Conservation (phyloP, 2,113 vertebrate species). For the Cyphomyrus plagiostoma region DNA sequence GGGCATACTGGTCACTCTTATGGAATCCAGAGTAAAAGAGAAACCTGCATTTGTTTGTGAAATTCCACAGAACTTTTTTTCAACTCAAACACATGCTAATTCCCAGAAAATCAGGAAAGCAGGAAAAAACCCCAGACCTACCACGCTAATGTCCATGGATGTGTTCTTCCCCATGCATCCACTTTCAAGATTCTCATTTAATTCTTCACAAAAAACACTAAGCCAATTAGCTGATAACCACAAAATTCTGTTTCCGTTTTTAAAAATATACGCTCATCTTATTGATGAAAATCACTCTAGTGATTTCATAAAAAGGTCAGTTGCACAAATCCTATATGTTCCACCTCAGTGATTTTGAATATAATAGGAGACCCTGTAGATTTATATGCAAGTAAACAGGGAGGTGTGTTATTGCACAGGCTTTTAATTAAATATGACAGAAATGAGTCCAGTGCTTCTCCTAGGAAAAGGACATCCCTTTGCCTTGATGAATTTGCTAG, state of each 20-base stretch:
- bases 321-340: conserved; percentile 4
- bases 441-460: background rate
- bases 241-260: background rate
- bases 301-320: background rate
- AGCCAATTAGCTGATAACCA: background rate
- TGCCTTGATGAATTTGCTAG: background rate
- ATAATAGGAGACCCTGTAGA: background rate
- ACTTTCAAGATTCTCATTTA: background rate
- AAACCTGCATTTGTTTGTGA: background rate
- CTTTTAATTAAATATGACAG: background rate
- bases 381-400: background rate
- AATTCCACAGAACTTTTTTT: background rate
- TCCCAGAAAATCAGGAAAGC: background rate
- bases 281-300: background rate
- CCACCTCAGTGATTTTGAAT: background rate
- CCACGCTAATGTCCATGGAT: background rate
- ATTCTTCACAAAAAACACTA: background rate
- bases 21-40: background rate
- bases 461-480: background rate
- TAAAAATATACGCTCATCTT: background rate
- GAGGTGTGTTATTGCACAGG: background rate
- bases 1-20: background rate
- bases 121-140: background rate
- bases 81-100: background rate
- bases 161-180: background rate